Conservation (phyloP, 2,797 vertebrate species). For the Sciurus vulgaris region DNA sequence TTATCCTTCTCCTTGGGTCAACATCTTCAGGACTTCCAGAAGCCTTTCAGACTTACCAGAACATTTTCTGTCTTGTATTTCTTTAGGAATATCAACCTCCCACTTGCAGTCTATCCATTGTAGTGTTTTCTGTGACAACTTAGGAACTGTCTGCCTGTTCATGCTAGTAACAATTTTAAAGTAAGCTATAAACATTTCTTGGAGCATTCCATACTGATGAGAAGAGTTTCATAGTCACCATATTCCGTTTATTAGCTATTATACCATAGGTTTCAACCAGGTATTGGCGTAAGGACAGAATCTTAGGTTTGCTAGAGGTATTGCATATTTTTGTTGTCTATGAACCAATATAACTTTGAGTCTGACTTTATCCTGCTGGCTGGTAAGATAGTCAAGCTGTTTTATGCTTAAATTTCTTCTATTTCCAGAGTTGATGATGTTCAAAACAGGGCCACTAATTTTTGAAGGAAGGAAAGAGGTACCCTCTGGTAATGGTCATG, state of each 20-base stretch:
- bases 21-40: background rate
- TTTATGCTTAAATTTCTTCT: background rate
- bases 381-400: background rate
- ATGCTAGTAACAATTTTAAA: background rate
- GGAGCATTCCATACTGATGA: background rate
- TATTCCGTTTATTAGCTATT: conserved; percentile 10
- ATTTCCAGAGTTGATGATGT: background rate
- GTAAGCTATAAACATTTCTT: background rate
- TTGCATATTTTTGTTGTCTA: background rate
- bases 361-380: background rate
- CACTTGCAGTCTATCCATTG: background rate
- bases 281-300: background rate
- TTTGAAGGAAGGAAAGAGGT: background rate
- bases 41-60: background rate
- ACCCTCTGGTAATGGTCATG: background rate
- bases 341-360: background rate
- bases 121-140: background rate
- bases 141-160: background rate
- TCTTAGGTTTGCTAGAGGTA: background rate
- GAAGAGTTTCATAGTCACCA: background rate
- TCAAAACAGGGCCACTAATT: background rate
- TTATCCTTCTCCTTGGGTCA: background rate
- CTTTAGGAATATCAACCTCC: background rate
- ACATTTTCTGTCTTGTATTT: background rate
- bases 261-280: background rate